Evolutionary conservation across 2,888 invertebrate species (phyloP).

Genomic region (Parapristionchus giblindavisi): DNA sequence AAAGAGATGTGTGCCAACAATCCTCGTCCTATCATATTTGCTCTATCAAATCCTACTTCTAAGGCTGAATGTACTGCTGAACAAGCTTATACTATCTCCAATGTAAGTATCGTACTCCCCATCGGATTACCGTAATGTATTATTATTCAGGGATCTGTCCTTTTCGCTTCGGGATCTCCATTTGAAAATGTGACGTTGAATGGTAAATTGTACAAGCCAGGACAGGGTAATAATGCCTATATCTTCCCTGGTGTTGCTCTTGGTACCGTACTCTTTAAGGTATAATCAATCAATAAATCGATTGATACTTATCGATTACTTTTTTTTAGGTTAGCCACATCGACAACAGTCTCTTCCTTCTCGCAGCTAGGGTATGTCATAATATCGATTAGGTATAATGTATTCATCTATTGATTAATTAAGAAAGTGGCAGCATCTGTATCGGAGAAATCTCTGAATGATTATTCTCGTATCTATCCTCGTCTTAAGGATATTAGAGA

Average conservation of each 20-base stretch:
- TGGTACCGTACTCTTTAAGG: slow-evolving; percentile 89
- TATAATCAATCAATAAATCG: slow-evolving; percentile 71
- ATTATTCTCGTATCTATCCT: slow-evolving; percentile 87
- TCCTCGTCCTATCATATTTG: slow-evolving; percentile 90
- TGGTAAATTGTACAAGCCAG: slow-evolving; percentile 85
- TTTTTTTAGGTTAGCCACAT: slow-evolving; percentile 76
- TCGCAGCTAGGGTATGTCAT: slow-evolving; percentile 83
- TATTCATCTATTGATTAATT: slow-evolving; percentile 42
- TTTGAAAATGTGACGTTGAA: slow-evolving; percentile 85
- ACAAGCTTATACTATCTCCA: slow-evolving; percentile 86
- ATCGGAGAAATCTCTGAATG: slow-evolving; percentile 81
- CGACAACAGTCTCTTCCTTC: slow-evolving; percentile 89
- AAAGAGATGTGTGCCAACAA: slow-evolving; percentile 85
- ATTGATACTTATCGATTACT: background rate
- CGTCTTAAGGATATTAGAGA: slow-evolving; percentile 84
- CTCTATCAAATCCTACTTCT: slow-evolving; percentile 95
- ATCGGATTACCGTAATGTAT: background rate
- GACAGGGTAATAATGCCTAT: slow-evolving; percentile 97
- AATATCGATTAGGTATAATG: background rate
- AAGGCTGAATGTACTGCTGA: slow-evolving; percentile 99
- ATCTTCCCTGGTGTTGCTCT: slow-evolving; percentile 94
- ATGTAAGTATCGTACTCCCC: slow-evolving; percentile 76
- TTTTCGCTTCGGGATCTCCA: slow-evolving; percentile 95
- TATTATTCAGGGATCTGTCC: slow-evolving; percentile 82
- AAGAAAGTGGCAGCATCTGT: slow-evolving; percentile 85